These are phyloP conservation scores for Desoria tigrina DNA, from an alignment of 2,888 invertebrate genomes.

Conservation along the genomic window DNA sequence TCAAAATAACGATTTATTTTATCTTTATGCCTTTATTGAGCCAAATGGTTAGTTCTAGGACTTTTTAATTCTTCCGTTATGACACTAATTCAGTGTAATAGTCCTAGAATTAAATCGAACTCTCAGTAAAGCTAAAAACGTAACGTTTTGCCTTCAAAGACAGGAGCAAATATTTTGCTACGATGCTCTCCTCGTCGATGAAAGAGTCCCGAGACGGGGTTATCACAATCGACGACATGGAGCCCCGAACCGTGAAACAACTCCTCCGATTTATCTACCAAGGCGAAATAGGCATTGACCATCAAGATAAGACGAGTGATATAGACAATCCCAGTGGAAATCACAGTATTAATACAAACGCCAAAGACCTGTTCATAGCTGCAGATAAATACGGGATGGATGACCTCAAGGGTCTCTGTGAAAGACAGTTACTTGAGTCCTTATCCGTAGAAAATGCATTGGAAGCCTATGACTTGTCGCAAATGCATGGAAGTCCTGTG, in stretches of 20 bases:
- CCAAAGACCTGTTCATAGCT: slow-evolving; percentile 35
- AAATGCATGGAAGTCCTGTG: slow-evolving; percentile 32
- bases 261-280: slow-evolving; percentile 44
- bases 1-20: too few relatives aligned
- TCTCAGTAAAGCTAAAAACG: neutral
- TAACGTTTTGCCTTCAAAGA: slow-evolving; percentile 20
- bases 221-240: slow-evolving; percentile 36
- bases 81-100: too few relatives aligned
- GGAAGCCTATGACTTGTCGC: slow-evolving; percentile 37
- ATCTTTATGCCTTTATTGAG: too few relatives aligned
- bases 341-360: slow-evolving; percentile 19
- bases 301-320: too few relatives aligned
- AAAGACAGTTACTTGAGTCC: slow-evolving; percentile 31
- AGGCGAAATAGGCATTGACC: slow-evolving; percentile 29
- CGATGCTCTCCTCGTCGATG: slow-evolving; percentile 34
- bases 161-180: slow-evolving; percentile 36
- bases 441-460: slow-evolving; percentile 37
- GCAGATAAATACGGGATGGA: slow-evolving; percentile 45
- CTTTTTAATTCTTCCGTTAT: too few relatives aligned
- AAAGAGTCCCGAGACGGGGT: slow-evolving; percentile 34
- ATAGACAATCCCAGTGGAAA: too few relatives aligned
- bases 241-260: slow-evolving; percentile 29
- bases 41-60: too few relatives aligned
- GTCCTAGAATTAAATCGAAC: too few relatives aligned
- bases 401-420: slow-evolving; percentile 38